Conservation (phyloP, 2,797 vertebrate genomes). For the Epinephelus awoara region DNA sequence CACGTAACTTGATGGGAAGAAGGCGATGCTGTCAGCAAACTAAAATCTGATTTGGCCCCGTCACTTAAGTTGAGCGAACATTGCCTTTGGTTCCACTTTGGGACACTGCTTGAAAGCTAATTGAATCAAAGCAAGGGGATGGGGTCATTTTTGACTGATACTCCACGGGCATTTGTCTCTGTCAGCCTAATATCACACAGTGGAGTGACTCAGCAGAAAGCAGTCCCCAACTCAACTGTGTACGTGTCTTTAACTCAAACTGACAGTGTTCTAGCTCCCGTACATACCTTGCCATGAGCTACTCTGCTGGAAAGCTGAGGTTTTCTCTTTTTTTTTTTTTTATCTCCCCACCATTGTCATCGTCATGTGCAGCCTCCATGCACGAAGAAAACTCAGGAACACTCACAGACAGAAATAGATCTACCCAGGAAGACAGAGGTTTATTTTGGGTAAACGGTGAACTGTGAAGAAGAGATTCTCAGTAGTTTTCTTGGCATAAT, state of each 20-base stretch:
- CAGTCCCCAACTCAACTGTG: slow-evolving; percentile 48
- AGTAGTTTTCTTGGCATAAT: slow-evolving; percentile 30
- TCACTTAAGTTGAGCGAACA: slow-evolving; percentile 57
- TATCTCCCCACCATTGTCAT: slow-evolving; percentile 13
- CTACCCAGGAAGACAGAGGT: slow-evolving; percentile 31
- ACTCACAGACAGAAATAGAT: slow-evolving; percentile 51
- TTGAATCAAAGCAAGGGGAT: slow-evolving; percentile 72
- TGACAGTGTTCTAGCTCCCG: slow-evolving; percentile 73
- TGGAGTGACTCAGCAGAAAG: slow-evolving; percentile 80
- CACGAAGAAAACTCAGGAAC: slow-evolving; percentile 31
- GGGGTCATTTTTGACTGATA: slow-evolving; percentile 72
- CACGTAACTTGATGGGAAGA: slow-evolving; percentile 43
- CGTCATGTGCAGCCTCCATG: slow-evolving; percentile 34
- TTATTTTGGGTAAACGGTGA: slow-evolving; percentile 47
- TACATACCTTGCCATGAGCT: slow-evolving; percentile 76
- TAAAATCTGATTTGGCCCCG: slow-evolving; percentile 61
- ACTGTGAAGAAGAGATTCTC: slow-evolving; percentile 9
- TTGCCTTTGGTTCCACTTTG: slow-evolving; percentile 68
- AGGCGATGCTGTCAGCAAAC: slow-evolving; percentile 55
- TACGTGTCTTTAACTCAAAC: slow-evolving; percentile 69
- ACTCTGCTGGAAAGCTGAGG: slow-evolving; percentile 60
- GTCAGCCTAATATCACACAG: slow-evolving; percentile 79
- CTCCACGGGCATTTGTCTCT: slow-evolving; percentile 77
- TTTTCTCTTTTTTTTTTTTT: slow-evolving; percentile 30
- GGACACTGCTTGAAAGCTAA: slow-evolving; percentile 60